Conservation (phyloP, 2,888 invertebrate genomes). For the Cabera pusaria region DNA sequence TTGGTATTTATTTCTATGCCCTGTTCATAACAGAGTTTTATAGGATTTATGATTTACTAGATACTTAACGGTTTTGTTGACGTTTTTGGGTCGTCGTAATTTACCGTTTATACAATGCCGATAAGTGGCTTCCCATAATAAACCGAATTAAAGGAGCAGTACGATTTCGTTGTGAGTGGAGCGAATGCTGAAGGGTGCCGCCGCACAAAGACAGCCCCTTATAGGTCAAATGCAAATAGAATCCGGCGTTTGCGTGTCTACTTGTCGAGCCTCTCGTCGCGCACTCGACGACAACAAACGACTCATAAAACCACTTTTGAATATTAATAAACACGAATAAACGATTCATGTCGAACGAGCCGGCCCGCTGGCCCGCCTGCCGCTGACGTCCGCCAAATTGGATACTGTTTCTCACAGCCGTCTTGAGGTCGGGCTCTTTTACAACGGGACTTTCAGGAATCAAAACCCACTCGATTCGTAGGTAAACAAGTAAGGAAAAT, state of each 20-base stretch:
- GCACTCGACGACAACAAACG: slow-evolving; percentile 67
- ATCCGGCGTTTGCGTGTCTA: slow-evolving; percentile 70
- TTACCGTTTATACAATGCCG: too few relatives aligned
- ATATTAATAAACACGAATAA: slow-evolving; percentile 72
- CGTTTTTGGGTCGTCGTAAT: too few relatives aligned
- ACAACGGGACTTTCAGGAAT: too few relatives aligned
- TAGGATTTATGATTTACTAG: too few relatives aligned
- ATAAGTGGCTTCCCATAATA: slow-evolving; percentile 31
- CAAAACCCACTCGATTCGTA: too few relatives aligned
- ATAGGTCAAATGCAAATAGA: slow-evolving; percentile 76
- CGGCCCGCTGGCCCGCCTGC: slow-evolving; percentile 31
- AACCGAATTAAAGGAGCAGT: slow-evolving; percentile 1
- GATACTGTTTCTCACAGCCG: too few relatives aligned
- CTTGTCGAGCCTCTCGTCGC: slow-evolving; percentile 55
- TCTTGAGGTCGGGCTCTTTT: too few relatives aligned
- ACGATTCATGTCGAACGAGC: slow-evolving; percentile 43
- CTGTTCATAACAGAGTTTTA: too few relatives aligned
- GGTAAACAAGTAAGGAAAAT: too few relatives aligned
- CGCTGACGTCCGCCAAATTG: slow-evolving; percentile 46
- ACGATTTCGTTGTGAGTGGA: neutral
- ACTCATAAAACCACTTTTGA: slow-evolving; percentile 66
- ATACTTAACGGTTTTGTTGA: too few relatives aligned
- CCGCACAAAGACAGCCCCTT: slow-evolving; percentile 56
- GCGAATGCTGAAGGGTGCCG: slow-evolving; percentile 2
- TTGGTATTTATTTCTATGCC: too few relatives aligned